A percentile compares a stretch with the other conserved stretches of the same genome.
phyloP scores from a whole-genome alignment of 2,888 invertebrate species.

The Andricus curvator region DNA sequence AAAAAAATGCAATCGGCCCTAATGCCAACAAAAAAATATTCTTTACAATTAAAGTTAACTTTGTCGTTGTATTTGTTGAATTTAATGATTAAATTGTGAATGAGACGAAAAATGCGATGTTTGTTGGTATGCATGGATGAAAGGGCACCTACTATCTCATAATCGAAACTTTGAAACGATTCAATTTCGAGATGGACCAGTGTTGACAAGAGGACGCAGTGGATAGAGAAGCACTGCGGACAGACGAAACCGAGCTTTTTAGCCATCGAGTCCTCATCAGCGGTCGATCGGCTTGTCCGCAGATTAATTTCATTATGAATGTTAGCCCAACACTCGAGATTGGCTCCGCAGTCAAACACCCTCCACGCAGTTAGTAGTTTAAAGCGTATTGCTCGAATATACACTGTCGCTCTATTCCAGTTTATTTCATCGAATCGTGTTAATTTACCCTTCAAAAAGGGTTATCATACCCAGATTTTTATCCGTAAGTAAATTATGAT shows the following conservation, averaged over 20 bases:
- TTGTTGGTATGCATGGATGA: neutral
- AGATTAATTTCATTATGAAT: conserved; percentile 78
- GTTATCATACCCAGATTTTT: neutral
- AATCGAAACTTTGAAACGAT: conserved; percentile 14
- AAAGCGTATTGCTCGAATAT: conserved; percentile 52
- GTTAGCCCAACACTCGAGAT: conserved; percentile 78
- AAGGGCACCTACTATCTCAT: neutral
- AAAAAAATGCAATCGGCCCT: no score
- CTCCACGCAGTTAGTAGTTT: conserved; percentile 63
- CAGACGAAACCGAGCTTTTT: conserved; percentile 64
- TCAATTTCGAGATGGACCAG: conserved; percentile 42
- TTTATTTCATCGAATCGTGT: neutral
- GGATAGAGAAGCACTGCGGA: conserved; percentile 46
- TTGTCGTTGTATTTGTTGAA: no score
- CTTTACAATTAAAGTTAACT: no score
- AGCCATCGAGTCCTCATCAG: conserved; percentile 60
- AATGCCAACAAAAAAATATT: no score
- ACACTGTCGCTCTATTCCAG: conserved; percentile 7
- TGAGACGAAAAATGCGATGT: neutral
- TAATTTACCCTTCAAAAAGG: neutral
- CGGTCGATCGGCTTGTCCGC: conserved; percentile 57
- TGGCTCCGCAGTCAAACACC: conserved; percentile 74
- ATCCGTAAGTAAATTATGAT: no score
- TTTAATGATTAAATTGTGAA: no score
- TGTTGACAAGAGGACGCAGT: conserved; percentile 48